These are phyloP conservation scores for Anabacerthia variegaticeps DNA, from an alignment of 2,797 vertebrate species.

Conservation along the genomic window DNA sequence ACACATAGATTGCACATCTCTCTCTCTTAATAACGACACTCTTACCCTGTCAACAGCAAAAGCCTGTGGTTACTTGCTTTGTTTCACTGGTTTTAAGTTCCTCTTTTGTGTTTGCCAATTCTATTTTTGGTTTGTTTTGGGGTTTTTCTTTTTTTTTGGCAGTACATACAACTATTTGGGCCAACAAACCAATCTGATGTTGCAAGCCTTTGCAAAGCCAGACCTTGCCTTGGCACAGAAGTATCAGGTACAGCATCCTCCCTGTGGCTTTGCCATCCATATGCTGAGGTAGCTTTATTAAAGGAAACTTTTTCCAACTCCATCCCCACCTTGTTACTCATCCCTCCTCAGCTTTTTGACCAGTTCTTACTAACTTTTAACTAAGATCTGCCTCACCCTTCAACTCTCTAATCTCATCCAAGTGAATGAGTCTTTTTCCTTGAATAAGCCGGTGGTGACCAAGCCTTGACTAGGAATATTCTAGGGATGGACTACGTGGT, in stretches of 20 bases:
- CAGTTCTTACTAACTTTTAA: neutral
- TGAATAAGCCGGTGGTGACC: neutral
- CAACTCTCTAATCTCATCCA: neutral
- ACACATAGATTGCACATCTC: neutral
- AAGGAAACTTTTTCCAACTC: neutral
- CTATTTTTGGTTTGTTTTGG: neutral
- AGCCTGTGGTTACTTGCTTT: neutral
- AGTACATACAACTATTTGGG: conserved; percentile 96
- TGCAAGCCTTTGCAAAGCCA: conserved; percentile 81
- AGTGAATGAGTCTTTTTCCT: neutral
- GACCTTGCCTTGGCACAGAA: conserved; percentile 78
- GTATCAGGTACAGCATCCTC: conserved; percentile 82
- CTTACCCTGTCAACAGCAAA: neutral
- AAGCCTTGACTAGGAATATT: neutral
- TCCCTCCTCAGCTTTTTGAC: neutral
- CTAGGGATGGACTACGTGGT: neutral
- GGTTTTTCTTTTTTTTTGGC: neutral
- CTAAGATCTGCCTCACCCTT: neutral
- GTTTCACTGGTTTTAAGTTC: neutral
- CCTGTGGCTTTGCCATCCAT: neutral
- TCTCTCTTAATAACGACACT: neutral
- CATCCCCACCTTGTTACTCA: accelerated
- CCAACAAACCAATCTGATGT: conserved; percentile 75
- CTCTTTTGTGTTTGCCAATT: neutral
- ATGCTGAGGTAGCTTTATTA: neutral